Percentiles rank a stretch among this genome's conserved stretches.
phyloP scores from a whole-genome alignment of 2,797 vertebrate genomes.

The Buceros bicornis region DNA sequence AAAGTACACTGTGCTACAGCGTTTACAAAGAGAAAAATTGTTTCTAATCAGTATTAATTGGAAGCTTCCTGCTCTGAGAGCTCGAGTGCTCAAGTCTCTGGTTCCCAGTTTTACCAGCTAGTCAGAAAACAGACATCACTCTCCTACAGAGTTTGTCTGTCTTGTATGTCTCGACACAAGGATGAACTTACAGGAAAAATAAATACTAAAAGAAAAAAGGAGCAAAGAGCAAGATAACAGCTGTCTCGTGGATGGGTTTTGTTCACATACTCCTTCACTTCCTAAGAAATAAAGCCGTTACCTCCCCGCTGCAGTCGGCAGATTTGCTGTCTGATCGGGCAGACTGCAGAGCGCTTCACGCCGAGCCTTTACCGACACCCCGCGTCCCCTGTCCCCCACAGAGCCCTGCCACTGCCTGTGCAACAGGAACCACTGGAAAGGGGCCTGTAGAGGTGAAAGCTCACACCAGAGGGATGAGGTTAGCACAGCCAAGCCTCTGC shows the following conservation, averaged over 20 bases:
- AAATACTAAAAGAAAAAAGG: not conserved
- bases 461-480: not conserved
- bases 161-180: not conserved
- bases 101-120: not conserved
- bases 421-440: not conserved
- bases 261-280: not conserved
- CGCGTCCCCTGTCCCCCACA: not conserved
- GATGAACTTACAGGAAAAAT: not conserved
- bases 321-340: not conserved
- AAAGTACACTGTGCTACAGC: not conserved
- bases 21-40: not conserved
- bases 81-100: not conserved
- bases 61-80: not conserved
- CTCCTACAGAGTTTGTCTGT: not conserved
- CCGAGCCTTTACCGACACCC: accelerated
- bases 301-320: not conserved
- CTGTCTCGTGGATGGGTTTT: not conserved
- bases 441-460: not conserved
- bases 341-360: not conserved
- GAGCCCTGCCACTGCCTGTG: not conserved
- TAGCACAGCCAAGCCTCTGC: not conserved
- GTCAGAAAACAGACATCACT: not conserved
- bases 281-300: not conserved
- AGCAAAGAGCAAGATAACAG: not conserved
- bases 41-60: not conserved